A percentile compares a stretch with the other conserved stretches of the same genome.
phyloP scores from a whole-genome alignment of 2,888 invertebrate genomes.

The Mallateleia sp. region DNA sequence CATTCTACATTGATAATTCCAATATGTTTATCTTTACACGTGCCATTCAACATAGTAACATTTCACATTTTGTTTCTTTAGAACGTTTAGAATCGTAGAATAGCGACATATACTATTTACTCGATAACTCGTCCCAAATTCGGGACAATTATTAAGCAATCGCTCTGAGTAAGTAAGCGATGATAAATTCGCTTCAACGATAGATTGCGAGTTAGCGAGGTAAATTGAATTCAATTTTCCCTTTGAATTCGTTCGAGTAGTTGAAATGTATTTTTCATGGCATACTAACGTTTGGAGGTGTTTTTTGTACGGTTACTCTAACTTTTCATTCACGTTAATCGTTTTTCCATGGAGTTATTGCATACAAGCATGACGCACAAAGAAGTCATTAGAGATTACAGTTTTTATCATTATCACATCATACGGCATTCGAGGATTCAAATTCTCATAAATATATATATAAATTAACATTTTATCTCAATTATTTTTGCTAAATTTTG shows the following conservation, averaged over 20 bases:
- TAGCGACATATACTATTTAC: slow-evolving; percentile 16
- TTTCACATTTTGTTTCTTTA: slow-evolving; percentile 48
- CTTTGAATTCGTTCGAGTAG: slow-evolving; percentile 37
- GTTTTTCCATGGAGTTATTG: slow-evolving; percentile 29
- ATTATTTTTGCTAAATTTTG: too few species aligned
- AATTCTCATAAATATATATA: too few species aligned
- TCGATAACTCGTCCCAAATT: slow-evolving; percentile 9
- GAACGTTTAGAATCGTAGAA: slow-evolving; percentile 52
- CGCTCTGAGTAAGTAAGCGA: slow-evolving; percentile 45
- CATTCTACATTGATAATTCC: too few species aligned
- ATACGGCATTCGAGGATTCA: slow-evolving; percentile 50
- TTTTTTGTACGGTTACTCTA: background rate
- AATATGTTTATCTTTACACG: too few species aligned
- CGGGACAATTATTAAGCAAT: slow-evolving; percentile 11
- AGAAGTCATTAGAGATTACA: slow-evolving; percentile 38
- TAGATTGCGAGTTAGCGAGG: slow-evolving; percentile 10
- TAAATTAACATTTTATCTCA: too few species aligned
- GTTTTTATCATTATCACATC: background rate
- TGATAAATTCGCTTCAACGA: background rate
- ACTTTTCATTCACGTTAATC: slow-evolving; percentile 34
- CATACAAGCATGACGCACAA: slow-evolving; percentile 57
- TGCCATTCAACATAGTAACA: background rate
- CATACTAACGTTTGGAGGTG: background rate
- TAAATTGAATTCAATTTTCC: background rate
- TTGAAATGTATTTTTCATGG: slow-evolving; percentile 20